Evolutionary conservation across 2,797 vertebrate species (phyloP), one percentile per base, ranked within the genome.

Genomic region (Mormyrus hasselquistii): DNA sequence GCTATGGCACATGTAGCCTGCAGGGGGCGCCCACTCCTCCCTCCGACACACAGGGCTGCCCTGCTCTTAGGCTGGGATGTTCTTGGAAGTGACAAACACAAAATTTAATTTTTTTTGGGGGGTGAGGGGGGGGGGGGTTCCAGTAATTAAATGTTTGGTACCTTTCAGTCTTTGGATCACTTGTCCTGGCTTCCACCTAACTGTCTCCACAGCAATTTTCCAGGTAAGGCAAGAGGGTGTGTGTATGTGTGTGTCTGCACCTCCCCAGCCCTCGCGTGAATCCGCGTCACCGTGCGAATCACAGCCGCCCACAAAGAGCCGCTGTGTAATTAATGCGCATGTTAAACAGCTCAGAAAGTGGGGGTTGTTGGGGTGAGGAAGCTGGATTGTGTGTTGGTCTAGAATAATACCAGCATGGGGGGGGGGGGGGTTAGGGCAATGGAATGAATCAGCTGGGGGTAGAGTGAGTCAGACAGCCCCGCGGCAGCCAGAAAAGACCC

Each of bases 311-410:
- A 79, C 73, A 79, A 79, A 44, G 73, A 79, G 73, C 34, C 73
- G 6, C 73, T 79, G 73, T 79, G 38, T 79, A 79, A 79, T 79
- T 44, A 79, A 79, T 79, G 73, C 73, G 16, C 73, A 79, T 79
- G 19, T 44, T 79, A 79, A 79, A 44, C 73, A 79, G 73, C 73
- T 41, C 38, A 44, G 38, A 79, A n/a, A 6, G 73, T 16, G 73
- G 9, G 73, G 5, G 38, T 44, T 8, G 38, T 79, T 19, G 16
- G 34, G 16, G 16, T 41, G 34, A 79, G 73, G 73, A n/a, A 41
- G 73, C 38, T 16, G 7, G 14, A 79, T 79, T 79, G 16, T 62
- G 59, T 62, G 22, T 62, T 73, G 65, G 29, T 73, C 22, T 29
- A 73, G 65, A 73, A 73, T 44, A 79, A 44, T 79, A 79, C 38